Conservation (phyloP, 2,888 invertebrate genomes). For the Caenorhabditis doughertyi region DNA sequence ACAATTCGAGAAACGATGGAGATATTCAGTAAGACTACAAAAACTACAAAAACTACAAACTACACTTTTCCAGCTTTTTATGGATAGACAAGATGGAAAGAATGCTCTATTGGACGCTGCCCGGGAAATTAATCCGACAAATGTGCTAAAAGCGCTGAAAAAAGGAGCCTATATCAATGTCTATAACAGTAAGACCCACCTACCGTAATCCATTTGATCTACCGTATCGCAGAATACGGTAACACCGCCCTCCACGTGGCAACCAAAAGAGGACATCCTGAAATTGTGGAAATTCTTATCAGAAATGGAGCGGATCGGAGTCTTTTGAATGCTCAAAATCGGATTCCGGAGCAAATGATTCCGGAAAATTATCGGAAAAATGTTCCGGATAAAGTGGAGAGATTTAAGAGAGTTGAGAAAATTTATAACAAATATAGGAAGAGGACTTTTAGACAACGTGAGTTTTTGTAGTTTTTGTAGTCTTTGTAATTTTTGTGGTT, state of each 20-base stretch:
- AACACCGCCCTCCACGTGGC: slow-evolving; percentile 16
- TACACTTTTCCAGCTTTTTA: slow-evolving; percentile 17
- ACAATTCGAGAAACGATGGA: slow-evolving; percentile 16
- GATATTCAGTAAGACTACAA: slow-evolving; percentile 9
- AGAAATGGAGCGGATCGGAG: slow-evolving; percentile 7
- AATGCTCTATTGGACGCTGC: slow-evolving; percentile 17
- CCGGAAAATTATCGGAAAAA: too few species aligned
- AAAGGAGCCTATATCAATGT: slow-evolving; percentile 23
- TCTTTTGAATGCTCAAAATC: slow-evolving; percentile 1
- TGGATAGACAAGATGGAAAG: slow-evolving; percentile 5
- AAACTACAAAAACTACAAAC: too few species aligned
- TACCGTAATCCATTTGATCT: too few species aligned
- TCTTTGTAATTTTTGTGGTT: too few species aligned
- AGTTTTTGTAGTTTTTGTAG: too few species aligned
- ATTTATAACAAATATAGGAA: too few species aligned
- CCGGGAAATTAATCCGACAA: slow-evolving; percentile 1
- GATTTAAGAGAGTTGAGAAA: too few species aligned
- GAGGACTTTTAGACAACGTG: too few species aligned
- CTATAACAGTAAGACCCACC: slow-evolving; percentile 4
- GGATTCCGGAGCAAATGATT: slow-evolving; percentile 2
- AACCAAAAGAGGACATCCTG: neutral
- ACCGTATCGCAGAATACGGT: neutral
- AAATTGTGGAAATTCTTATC: slow-evolving; percentile 12
- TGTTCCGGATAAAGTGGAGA: too few species aligned
- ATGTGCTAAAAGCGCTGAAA: neutral